These are phyloP conservation scores for Onychomys torridus DNA, from an alignment of 2,797 vertebrate genomes.

Conservation along the genomic window DNA sequence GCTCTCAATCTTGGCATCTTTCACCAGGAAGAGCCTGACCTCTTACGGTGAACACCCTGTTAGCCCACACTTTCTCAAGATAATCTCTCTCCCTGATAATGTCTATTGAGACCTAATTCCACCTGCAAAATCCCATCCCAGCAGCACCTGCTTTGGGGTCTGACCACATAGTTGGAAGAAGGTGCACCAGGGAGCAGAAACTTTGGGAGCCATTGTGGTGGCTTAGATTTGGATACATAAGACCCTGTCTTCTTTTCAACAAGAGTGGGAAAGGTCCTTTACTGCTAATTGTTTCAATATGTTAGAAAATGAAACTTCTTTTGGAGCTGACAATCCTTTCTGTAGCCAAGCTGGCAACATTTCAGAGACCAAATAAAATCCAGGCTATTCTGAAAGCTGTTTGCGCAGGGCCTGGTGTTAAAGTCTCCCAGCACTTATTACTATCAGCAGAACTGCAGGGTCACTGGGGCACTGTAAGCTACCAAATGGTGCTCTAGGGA, in stretches of 20 bases:
- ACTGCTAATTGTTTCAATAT: constrained; percentile 78
- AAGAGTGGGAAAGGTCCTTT: constrained; percentile 55
- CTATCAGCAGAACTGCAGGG: background rate
- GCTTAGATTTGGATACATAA: background rate
- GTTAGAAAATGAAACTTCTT: constrained; percentile 47
- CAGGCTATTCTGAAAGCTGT: background rate
- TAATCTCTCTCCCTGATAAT: background rate
- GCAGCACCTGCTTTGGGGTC: background rate
- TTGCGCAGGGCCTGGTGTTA: rapidly evolving
- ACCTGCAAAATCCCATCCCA: background rate
- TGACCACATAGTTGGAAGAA: background rate
- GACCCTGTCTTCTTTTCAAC: constrained; percentile 50
- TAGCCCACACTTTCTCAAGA: background rate
- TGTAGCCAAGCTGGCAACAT: constrained; percentile 70
- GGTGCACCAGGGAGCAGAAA: rapidly evolving
- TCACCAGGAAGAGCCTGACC: background rate
- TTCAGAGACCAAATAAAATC: constrained; percentile 60
- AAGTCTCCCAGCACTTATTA: background rate
- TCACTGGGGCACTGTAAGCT: background rate
- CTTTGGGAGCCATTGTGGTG: background rate
- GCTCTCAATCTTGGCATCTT: background rate
- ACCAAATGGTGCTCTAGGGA: rapidly evolving
- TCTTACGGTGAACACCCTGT: background rate
- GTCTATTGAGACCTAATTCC: background rate
- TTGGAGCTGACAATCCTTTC: constrained; percentile 65